Evolutionary conservation across 2,113 vertebrate species (phyloP), one percentile per base, ranked within the genome.

Genomic region (Entomyzon cyanotis): DNA sequence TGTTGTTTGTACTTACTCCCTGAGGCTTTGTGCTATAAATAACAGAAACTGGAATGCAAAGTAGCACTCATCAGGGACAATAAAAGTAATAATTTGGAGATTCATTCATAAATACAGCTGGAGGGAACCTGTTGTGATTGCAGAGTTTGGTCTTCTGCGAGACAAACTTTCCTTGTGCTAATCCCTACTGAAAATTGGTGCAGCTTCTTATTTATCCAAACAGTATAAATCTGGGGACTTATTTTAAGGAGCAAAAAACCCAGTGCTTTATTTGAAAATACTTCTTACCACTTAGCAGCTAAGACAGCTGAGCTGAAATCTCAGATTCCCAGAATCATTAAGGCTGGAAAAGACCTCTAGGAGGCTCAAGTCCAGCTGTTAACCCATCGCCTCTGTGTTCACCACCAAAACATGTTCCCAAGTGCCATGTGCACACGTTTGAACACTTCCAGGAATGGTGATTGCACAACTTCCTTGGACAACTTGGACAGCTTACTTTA

Each of bases 1-100:
- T 94, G 91, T 95, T 96, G 84, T 92, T 88, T 94, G 44, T 81
- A 47, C 50, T 87, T 53, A 41, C 63, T 86, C 94, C 95, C 81
- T 31, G 82, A 94, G 82, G 93, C 63, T 73, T 42, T 93, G 58
- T 30, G 47, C 78, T 88, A 87, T 95, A 94, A 96, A 96, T 93
- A 97, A 87, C 79, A 87, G 75, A 56, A 93, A 64, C 47, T 46
- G 74, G 68, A 93, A 91, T 81, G 74, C 63, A 85, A 91, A 95
- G 37, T 15, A 94, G 70, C 41, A 25, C 28, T 91, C 77, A 85
- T 83, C 41, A 37, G 60, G 52, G 70, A 78, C 46, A 84, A 92
- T 84, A 91, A 85, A 93, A 94, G 52, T 87, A 92, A 58, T 77
- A 84, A 90, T 85, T 70, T 47, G 62, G 80, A 89, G 62, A 65